Base-by-base conservation (phyloP, 92 coral and sea anemone genomes). In the Phenganax stokvisi region DNA sequence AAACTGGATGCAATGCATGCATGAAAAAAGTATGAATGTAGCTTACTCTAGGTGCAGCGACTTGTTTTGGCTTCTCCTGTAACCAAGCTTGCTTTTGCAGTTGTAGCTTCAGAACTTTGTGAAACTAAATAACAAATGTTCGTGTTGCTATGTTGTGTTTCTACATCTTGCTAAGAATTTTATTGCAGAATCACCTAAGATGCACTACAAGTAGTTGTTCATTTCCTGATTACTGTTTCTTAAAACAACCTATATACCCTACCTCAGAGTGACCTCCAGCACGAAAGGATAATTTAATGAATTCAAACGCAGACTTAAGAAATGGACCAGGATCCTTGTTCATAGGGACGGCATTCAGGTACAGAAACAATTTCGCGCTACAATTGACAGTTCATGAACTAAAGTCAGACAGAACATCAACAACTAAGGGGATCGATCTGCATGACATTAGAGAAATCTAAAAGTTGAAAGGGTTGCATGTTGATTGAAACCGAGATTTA, bases 201-300 rank as follows among this genome's bases (percentile, higher is more conserved):
- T 37, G 3, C 47, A 37, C 47, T 37, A 5, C 47, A 37, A 37
- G 47, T 37, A 37, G 47, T 37, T 37, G 47, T 37, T 37, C 3
- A 37, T 37, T 5, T 37, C 47, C 47, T 37, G 47, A 37, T 37
- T 37, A 37, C 47, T 59, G 65, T 59, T 59, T 13, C 7, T 13
- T 67, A 11, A 16, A 37, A 67, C 37, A 67, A 11, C 0, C 5
- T 4, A 17, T n/a, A 37, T 37, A 5, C 5, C 3, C 3, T 90
- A 93, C 98, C 98, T 93, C 91, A 62, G 87, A 79, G 47, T 90
- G 97, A 7, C 98, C 97, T 12, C 98, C 97, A 59, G 87, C 81
- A 79, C 90, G 92, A 83, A 93, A 93, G 9, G 98, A 89, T 59
- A 93, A 89, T 73, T 86, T 91, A 67, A 93, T 77, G 58, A 87